Evolutionary conservation across 1,140 invertebrate genomes (phyloP), one percentile per base, ranked within the genome.

Genomic region (Monomorium pharaonis): DNA sequence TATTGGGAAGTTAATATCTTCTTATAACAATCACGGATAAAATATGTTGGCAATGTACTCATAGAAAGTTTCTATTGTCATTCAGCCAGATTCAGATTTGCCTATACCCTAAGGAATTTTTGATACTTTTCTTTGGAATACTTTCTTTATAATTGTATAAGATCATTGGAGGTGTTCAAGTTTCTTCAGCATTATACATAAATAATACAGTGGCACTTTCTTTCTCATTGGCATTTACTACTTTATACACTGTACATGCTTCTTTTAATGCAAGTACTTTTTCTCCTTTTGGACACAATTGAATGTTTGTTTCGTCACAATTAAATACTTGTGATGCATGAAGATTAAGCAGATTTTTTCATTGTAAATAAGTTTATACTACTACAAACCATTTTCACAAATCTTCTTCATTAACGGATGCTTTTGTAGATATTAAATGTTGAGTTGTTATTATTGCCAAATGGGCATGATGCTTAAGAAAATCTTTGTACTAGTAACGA

Each of bases 21-120:
- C 74, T 63, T 90, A 37, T 49, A 75, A 65, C n/a, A 93, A 47
- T 85, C 92, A 92, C 18, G 88, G 84, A 60, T 91, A 56, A 84
- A 95, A 94, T 12, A 92, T 84, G 84, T 95, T 94, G 16, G 89
- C 78, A 16, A 95, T 89, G 74, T 93, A 95, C 85, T 95, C 94
- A 84, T 92, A 95, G 89, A 95, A 95, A 94, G 33, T 37, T 5
- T 37, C 33, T 37, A 5, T 37, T 5, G 33, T 37, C 33, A 37
- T 37, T 5, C 33, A 95, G 5, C 94, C 93, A 49, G 10, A 92
- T 9, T 95, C 93, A 21, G 92, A 89, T 30, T 80, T 77, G 10
- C 95, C 94, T 24, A 93, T 89, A 14, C 80, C 87, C 94, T 94
- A 95, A 91, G 30, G 27, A 37, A 75, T 75, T 56, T 0, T 75